Base-by-base conservation (phyloP, 2,888 invertebrate species). In the Leucania comma region DNA sequence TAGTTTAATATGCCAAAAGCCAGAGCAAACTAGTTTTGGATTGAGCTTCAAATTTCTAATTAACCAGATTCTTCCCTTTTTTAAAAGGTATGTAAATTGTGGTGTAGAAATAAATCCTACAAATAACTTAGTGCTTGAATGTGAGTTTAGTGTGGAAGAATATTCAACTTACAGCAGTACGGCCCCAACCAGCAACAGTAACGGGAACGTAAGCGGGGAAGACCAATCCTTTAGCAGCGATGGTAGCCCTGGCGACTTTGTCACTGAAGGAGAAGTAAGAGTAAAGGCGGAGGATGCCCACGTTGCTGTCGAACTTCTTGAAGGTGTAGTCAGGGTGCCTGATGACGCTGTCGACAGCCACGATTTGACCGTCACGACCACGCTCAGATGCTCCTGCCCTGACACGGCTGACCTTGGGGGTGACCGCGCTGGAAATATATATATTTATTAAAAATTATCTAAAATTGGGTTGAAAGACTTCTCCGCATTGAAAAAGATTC, bases 181-280 rank as follows among this genome's bases (percentile, higher is more conserved):
- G 62, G 0, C 90, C 90, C 90, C 90, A 90, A 12, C 88, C 83
- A 9, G 86, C 88, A 32, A 86, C 67, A 6, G 84, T 79, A 0
- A 90, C 88, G 0, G 86, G 67, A 10, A 80, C 51, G 20, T 76
- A 68, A 51, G 86, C 86, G 20, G 86, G 86, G 26, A 90, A 66
- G 1, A n/a, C 58, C 10, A 57, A 58, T 3, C 68, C 85, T 42
- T 77, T 75, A 0, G 65, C 24, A 1, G 80, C 5, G 60, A 90
- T 88, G 2, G 57, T 1, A 8, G 68, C 82, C 9, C 58, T 72
- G n/a, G 80, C 75, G n/a, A 89, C 76, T 6, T 67, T 75, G 1
- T 81, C 38, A 5, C 70, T 75, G 68, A 67, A 87, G 12, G 12
- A 4, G 6, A 90, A 53, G 46, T 67, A 12, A 5, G 56, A 17